Base-by-base conservation (phyloP, 2,888 invertebrate genomes). In the Coenonympha arcania region DNA sequence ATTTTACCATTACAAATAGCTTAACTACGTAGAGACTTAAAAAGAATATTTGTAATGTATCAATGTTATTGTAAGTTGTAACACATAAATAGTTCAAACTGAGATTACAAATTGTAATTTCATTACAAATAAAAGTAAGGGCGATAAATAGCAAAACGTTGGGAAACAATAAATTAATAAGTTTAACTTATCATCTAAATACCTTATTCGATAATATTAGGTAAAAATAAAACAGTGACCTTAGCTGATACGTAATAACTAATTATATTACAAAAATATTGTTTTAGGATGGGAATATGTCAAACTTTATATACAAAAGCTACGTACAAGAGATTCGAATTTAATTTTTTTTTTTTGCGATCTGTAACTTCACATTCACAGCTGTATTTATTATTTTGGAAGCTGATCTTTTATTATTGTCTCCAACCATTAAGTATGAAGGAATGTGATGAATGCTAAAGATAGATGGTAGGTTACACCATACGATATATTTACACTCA, bases 251-350 rank as follows among this genome's bases (percentile, higher is more conserved):
- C n/a, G n/a, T 13, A 30, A 11, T 30, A 30, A 30, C 30, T 47
- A 47, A 48, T 42, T 56, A 56, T 54, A 57, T 59, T 65, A 65
- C 57, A 65, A 65, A 65, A 65, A 65, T 64, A 65, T 60, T 56
- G 52, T 55, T 56, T 28, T 57, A 57, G 52, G 37, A 59, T 55
- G 50, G 56, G 31, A 41, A 47, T 47, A 58, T 55, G 40, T 46
- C 33, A 49, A 50, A 52, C 48, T 18, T 13, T 61, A 61, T 60
- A 44, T 63, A 63, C 63, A 64, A 57, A 53, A 54, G 40, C 41
- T 55, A 56, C 48, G 37, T 55, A 56, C 48, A 41, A 48, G 64
- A 64, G 64, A 63, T 64, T 64, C 64, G 39, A 28, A 52, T 56
- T 39, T 43, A 37, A n/a, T n/a, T n/a, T n/a, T n/a, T n/a, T n/a